Evolutionary conservation across 2,113 vertebrate genomes (phyloP), one percentile per base, ranked within the genome.

Genomic region (Apteryx owenii): DNA sequence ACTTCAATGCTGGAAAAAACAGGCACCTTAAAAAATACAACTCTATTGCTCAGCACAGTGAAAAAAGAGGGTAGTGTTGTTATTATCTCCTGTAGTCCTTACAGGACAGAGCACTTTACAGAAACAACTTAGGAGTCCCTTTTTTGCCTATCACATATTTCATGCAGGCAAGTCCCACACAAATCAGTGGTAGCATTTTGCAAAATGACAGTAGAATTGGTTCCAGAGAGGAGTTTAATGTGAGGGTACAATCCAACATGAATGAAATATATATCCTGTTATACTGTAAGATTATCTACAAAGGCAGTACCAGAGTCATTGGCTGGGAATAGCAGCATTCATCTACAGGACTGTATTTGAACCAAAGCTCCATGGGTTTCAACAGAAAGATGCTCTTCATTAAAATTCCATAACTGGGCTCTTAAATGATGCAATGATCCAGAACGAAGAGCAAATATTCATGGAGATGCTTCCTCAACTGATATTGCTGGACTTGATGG

Each of bases 241-340:
- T 0, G 0, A 95, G 7, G 5, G 21, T 26, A 60, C 11, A 46
- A 64, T 75, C 82, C 70, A 8, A 2, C 1, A 0, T 44, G 28
- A 65, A 33, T 58, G 16, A 48, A 36, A 48, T 54, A 60, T 8
- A 72, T 51, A 70, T 26, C 7, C 23, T 42, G 23, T 20, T 73
- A 20, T 8, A 58, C 10, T 11, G 5, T 31, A 64, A 95, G 36
- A 40, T 73, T 48, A 40, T 48, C 58, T 65, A 54, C 25, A 89
- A 79, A 91, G 29, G 19, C 33, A 90, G 10, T 29, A 68, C 15
- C 23, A 88, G 26, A 75, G 8, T 22, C 10, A 53, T 1, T 40
- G 31, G 3, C 7, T 89, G 12, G 12, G 8, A 81, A 36, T 10
- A 72, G 20, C 2, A 86, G 12, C 33, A 54, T 72, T 92, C 65